These are phyloP conservation scores for Acholoe squamosa DNA, from an alignment of 2,888 invertebrate species.

Conservation along the genomic window DNA sequence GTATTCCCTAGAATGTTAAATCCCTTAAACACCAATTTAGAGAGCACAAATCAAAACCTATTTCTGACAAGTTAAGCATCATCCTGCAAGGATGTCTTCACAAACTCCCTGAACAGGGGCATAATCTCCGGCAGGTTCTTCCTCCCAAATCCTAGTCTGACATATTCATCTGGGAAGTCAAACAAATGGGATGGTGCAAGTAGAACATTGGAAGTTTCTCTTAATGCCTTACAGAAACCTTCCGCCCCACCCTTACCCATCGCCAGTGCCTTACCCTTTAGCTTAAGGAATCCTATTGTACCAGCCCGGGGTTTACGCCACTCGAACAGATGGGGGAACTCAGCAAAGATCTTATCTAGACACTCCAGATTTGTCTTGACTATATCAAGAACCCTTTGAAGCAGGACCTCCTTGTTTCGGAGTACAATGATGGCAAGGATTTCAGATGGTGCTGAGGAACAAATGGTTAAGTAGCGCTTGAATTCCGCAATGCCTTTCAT, in stretches of 20 bases:
- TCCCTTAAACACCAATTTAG: no score
- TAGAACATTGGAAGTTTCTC: conserved; percentile 62
- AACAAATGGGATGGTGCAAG: conserved; percentile 65
- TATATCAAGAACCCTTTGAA: conserved; percentile 63
- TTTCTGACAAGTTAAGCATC: background rate
- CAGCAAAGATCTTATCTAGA: conserved; percentile 66
- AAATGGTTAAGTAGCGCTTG: conserved; percentile 70
- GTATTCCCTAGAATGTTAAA: no score
- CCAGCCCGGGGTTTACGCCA: conserved; percentile 73
- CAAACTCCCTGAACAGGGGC: background rate
- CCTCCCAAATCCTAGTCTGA: conserved; percentile 67
- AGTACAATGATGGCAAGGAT: conserved; percentile 69
- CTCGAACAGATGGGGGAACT: conserved; percentile 66
- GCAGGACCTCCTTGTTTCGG: conserved; percentile 62
- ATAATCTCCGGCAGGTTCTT: conserved; percentile 62
- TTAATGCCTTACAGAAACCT: conserved; percentile 62
- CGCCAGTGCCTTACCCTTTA: conserved; percentile 66
- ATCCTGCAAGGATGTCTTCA: background rate
- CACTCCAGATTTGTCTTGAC: conserved; percentile 64
- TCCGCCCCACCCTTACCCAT: conserved; percentile 64
- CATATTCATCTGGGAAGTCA: conserved; percentile 66
- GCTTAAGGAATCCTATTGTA: conserved; percentile 74
- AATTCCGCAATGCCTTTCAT: conserved; percentile 63
- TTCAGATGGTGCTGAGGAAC: conserved; percentile 67
- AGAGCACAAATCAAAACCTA: no score